A percentile compares a stretch with the other conserved stretches of the same genome.
phyloP scores from a whole-genome alignment of 2,797 vertebrate species.

The Mastacembelus armatus region DNA sequence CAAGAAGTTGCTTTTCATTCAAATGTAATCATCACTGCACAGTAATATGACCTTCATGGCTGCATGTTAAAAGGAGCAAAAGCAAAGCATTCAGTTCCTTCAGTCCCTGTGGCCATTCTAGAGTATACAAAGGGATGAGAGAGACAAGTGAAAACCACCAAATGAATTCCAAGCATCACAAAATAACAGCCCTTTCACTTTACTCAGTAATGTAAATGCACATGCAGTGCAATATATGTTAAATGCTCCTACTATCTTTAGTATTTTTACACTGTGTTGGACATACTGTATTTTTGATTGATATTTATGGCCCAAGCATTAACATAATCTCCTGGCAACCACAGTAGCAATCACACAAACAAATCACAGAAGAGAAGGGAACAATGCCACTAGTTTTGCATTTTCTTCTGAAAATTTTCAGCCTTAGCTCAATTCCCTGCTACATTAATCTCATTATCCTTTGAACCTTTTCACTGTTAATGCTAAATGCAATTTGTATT shows the following conservation, averaged over 20 bases:
- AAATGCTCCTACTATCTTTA: slow-evolving; percentile 40
- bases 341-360: slow-evolving; percentile 52
- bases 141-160: slow-evolving; percentile 68
- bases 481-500: slow-evolving; percentile 99
- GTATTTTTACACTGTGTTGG: slow-evolving; percentile 45
- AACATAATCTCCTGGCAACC: slow-evolving; percentile 65
- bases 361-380: slow-evolving; percentile 57
- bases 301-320: slow-evolving; percentile 57
- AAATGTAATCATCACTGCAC: slow-evolving; percentile 82
- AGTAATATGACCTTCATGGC: slow-evolving; percentile 84
- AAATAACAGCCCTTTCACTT: slow-evolving; percentile 61
- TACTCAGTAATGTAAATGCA: slow-evolving; percentile 53
- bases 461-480: slow-evolving; percentile 98
- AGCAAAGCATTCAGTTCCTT: slow-evolving; percentile 75
- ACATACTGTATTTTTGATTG: slow-evolving; percentile 55
- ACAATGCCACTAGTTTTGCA: slow-evolving; percentile 77
- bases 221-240: slow-evolving; percentile 25
- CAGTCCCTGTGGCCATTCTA: slow-evolving; percentile 75
- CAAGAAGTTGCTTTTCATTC: slow-evolving; percentile 82
- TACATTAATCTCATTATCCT: slow-evolving; percentile 99
- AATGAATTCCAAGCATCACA: slow-evolving; percentile 70
- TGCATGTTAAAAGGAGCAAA: slow-evolving; percentile 79
- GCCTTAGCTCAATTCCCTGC: slow-evolving; percentile 94
- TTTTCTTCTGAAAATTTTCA: slow-evolving; percentile 71
- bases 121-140: slow-evolving; percentile 76